These are phyloP conservation scores for Drosophila lowei DNA, from an alignment of 1,140 invertebrate species.

Conservation along the genomic window DNA sequence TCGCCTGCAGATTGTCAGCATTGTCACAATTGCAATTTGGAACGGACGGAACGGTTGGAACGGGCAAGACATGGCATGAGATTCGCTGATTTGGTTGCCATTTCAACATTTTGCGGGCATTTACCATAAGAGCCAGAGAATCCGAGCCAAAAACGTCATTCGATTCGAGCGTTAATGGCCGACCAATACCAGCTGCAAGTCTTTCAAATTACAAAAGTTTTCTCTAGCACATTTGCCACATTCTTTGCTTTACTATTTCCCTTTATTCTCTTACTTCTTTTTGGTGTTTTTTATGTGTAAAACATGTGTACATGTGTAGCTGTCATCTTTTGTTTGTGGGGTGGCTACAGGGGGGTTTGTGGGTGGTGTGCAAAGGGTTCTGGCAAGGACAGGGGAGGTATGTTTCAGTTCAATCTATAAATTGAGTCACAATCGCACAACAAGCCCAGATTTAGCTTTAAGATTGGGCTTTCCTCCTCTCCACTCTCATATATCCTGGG, in stretches of 20 bases:
- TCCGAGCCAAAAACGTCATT: constrained; percentile 62
- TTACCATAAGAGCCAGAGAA: constrained; percentile 57
- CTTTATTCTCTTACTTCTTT: constrained; percentile 6
- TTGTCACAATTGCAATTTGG: constrained; percentile 77
- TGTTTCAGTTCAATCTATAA: no score
- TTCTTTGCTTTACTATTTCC: constrained; percentile 13
- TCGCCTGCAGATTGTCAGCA: constrained; percentile 79
- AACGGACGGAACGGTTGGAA: background rate
- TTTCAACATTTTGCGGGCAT: constrained; percentile 66
- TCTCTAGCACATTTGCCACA: constrained; percentile 20
- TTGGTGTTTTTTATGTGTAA: background rate
- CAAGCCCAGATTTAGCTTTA: no score
- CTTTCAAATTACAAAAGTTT: constrained; percentile 73
- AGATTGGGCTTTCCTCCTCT: no score
- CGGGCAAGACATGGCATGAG: constrained; percentile 11
- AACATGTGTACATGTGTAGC: constrained; percentile 11
- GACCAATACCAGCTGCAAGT: constrained; percentile 59
- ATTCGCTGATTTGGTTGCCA: constrained; percentile 73
- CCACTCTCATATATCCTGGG: no score
- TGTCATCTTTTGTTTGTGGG: constrained; percentile 26
- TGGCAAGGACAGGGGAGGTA: no score
- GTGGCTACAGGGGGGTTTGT: background rate
- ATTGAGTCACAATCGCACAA: no score
- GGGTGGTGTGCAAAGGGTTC: background rate
- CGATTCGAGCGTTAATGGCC: constrained; percentile 66